These are phyloP conservation scores for Galeruca laticollis DNA, from an alignment of 2,888 invertebrate genomes.

Conservation along the genomic window DNA sequence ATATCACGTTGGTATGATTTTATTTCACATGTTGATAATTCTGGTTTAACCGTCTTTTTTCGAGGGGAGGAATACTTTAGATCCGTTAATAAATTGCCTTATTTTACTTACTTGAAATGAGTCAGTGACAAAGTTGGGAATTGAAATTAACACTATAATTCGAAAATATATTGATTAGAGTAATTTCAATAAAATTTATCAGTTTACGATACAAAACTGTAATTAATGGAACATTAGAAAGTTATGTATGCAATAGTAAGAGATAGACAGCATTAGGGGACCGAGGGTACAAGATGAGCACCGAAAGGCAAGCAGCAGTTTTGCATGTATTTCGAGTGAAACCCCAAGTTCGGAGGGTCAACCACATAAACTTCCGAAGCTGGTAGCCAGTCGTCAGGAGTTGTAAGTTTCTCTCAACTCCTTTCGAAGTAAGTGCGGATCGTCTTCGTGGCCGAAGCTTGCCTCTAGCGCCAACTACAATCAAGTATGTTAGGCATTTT, in stretches of 20 bases:
- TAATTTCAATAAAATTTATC: background rate
- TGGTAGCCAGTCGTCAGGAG: slow-evolving; percentile 58
- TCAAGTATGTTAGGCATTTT: slow-evolving; percentile 67
- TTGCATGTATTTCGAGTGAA: slow-evolving; percentile 63
- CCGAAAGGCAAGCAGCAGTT: slow-evolving; percentile 56
- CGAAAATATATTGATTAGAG: too few relatives aligned
- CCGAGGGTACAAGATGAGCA: slow-evolving; percentile 37
- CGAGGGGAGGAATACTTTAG: too few relatives aligned
- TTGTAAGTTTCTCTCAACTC: slow-evolving; percentile 56
- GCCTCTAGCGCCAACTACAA: slow-evolving; percentile 46
- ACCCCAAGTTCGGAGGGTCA: slow-evolving; percentile 65
- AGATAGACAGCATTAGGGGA: slow-evolving; percentile 28
- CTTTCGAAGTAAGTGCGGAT: slow-evolving; percentile 56
- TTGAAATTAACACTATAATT: too few relatives aligned
- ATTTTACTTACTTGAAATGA: too few relatives aligned
- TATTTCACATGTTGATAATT: too few relatives aligned
- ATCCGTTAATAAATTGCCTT: too few relatives aligned
- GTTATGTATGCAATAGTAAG: background rate
- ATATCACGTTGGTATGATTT: too few relatives aligned
- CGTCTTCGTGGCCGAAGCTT: slow-evolving; percentile 60
- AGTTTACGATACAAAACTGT: background rate
- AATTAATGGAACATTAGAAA: background rate
- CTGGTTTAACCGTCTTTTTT: too few relatives aligned
- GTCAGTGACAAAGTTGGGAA: too few relatives aligned
- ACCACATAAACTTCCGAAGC: slow-evolving; percentile 67